These are phyloP conservation scores for Harpagoxenus sublaevis DNA, from an alignment of 2,888 invertebrate genomes.

Conservation along the genomic window DNA sequence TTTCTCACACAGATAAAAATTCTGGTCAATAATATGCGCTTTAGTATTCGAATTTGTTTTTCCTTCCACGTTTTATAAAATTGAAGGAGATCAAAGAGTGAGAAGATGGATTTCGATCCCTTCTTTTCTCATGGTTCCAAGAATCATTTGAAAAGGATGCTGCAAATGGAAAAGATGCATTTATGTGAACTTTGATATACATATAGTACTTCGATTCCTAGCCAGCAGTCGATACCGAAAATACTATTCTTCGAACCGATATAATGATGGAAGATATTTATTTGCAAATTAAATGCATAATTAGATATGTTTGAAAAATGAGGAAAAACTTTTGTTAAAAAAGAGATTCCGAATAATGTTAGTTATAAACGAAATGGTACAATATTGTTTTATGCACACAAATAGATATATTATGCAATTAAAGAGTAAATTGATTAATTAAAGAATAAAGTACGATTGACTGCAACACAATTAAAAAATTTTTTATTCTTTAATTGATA, in stretches of 20 bases:
- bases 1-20: neutral
- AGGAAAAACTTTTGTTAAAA: neutral
- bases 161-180: neutral
- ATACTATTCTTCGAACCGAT: neutral
- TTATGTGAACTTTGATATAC: neutral
- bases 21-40: conserved; percentile 49
- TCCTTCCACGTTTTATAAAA: conserved; percentile 61
- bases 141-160: conserved; percentile 62
- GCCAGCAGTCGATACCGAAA: neutral
- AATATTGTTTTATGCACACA: neutral
- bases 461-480: neutral
- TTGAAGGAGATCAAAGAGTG: conserved; percentile 58
- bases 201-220: too few species aligned
- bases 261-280: neutral
- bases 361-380: neutral
- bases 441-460: neutral
- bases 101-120: conserved; percentile 45
- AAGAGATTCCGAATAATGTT: neutral
- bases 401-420: neutral
- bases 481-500: neutral
- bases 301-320: neutral
- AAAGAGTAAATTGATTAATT: neutral
- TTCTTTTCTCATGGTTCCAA: conserved; percentile 27
- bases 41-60: conserved; percentile 1
- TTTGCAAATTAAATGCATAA: neutral